Conservation (phyloP, 2,797 vertebrate genomes). For the Lutjanus argentimaculatus region DNA sequence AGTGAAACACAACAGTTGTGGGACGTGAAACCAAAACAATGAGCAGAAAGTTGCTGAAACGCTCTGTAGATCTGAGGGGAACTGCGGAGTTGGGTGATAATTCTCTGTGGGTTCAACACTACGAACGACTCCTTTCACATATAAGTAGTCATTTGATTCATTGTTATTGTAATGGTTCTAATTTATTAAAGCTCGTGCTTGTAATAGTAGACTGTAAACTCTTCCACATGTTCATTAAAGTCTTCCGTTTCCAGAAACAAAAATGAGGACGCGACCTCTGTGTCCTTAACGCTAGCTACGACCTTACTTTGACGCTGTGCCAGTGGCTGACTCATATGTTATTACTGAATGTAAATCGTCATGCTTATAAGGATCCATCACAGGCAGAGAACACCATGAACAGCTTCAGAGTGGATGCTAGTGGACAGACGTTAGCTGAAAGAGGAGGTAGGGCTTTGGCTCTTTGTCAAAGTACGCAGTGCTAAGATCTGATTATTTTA, state of each 20-base stretch:
- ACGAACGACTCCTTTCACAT: neutral
- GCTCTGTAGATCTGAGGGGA: too few species aligned
- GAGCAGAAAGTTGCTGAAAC: constrained; percentile 29
- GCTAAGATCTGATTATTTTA: constrained; percentile 3
- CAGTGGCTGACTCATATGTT: constrained; percentile 13
- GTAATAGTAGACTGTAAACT: neutral
- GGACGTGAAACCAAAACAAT: constrained; percentile 24
- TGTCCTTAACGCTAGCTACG: neutral
- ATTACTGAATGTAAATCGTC: neutral
- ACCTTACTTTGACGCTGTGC: neutral
- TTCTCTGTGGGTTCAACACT: neutral
- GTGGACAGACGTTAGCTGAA: neutral
- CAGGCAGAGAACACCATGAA: neutral
- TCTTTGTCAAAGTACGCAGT: neutral
- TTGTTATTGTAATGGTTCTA: neutral
- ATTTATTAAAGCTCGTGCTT: too few species aligned
- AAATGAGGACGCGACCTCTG: neutral
- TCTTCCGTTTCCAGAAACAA: constrained; percentile 13
- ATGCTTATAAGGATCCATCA: neutral
- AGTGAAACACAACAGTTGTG: constrained; percentile 32
- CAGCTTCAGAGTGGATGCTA: neutral
- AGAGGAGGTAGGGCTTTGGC: neutral
- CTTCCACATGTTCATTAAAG: neutral
- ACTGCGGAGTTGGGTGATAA: neutral
- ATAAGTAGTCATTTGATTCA: neutral